phyloP scores from a whole-genome alignment of 2,888 invertebrate species.

The Bellardia pandia region DNA sequence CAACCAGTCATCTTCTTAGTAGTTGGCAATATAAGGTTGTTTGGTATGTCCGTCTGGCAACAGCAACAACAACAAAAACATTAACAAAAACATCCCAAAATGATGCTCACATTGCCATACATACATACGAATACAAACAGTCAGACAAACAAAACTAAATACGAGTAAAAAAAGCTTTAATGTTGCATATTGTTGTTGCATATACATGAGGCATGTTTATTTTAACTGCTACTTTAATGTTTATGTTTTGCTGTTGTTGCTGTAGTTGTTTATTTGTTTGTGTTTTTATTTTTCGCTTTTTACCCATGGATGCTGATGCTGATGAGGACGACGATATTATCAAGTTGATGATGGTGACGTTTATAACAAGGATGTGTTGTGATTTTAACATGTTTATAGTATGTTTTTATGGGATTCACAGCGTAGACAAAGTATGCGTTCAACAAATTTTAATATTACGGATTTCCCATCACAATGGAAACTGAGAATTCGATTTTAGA shows the following conservation, averaged over 20 bases:
- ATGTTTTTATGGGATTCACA: slow-evolving; percentile 15
- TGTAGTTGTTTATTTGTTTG: slow-evolving; percentile 57
- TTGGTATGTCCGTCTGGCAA: slow-evolving; percentile 17
- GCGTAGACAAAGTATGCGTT: not conserved
- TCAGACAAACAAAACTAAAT: slow-evolving; percentile 29
- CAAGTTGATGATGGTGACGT: slow-evolving; percentile 70
- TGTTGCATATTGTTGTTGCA: slow-evolving; percentile 60
- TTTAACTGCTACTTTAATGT: slow-evolving; percentile 73
- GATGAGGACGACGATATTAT: slow-evolving; percentile 57
- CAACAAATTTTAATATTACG: not conserved
- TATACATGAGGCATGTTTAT: slow-evolving; percentile 67
- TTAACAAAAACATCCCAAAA: slow-evolving; percentile 8
- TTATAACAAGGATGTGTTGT: slow-evolving; percentile 71
- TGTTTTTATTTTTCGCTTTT: slow-evolving; percentile 35
- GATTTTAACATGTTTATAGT: slow-evolving; percentile 65
- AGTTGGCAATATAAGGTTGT: slow-evolving; percentile 21
- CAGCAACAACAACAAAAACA: slow-evolving; percentile 2
- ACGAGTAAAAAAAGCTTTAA: slow-evolving; percentile 46
- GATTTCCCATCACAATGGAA: too few species aligned
- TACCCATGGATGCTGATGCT: slow-evolving; percentile 46
- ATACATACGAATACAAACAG: not conserved
- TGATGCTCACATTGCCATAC: slow-evolving; percentile 23
- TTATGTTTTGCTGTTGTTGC: slow-evolving; percentile 65
- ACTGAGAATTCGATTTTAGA: too few species aligned
- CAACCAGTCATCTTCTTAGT: slow-evolving; percentile 21